Evolutionary conservation across 1,140 invertebrate species (phyloP).

Genomic region (Drosophila tsacasi): DNA sequence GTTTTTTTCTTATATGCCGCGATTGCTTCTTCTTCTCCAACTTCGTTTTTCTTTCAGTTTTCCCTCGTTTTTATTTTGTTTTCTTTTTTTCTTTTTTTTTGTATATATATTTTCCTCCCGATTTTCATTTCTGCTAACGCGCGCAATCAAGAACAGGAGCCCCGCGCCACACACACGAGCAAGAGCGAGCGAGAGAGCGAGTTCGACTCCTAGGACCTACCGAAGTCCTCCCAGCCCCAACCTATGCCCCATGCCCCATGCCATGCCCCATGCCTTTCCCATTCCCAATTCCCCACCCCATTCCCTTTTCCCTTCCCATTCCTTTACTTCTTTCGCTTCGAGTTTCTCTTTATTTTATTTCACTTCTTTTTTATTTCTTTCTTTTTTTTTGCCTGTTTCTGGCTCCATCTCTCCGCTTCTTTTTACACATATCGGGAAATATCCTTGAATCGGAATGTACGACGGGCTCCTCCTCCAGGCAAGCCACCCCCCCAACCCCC

Average conservation of each 20-base stretch:
- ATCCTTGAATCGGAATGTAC: constrained; percentile 82
- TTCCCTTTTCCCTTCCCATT: constrained; percentile 23
- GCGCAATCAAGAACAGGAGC: constrained; percentile 75
- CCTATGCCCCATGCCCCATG: background rate
- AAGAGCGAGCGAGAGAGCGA: constrained; percentile 39
- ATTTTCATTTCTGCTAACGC: constrained; percentile 81
- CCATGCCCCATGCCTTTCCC: background rate
- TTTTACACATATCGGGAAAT: constrained; percentile 82
- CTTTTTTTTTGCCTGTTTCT: background rate
- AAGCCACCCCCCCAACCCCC: background rate
- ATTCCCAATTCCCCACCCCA: background rate
- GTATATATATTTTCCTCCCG: constrained; percentile 59
- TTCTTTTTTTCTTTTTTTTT: constrained; percentile 30
- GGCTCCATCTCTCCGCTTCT: constrained; percentile 14
- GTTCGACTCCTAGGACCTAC: constrained; percentile 52
- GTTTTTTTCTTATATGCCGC: constrained; percentile 73
- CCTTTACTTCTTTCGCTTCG: constrained; percentile 66
- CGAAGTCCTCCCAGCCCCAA: constrained; percentile 6
- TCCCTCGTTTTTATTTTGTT: constrained; percentile 13
- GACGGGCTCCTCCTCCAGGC: constrained; percentile 59
- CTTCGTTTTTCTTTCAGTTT: constrained; percentile 45
- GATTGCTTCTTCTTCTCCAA: constrained; percentile 58
- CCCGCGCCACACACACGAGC: constrained; percentile 15
- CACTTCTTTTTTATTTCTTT: constrained; percentile 31
- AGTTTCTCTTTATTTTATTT: constrained; percentile 42